Base-by-base conservation (phyloP, 1,140 invertebrate genomes). In the Caenorhabditis latens region DNA sequence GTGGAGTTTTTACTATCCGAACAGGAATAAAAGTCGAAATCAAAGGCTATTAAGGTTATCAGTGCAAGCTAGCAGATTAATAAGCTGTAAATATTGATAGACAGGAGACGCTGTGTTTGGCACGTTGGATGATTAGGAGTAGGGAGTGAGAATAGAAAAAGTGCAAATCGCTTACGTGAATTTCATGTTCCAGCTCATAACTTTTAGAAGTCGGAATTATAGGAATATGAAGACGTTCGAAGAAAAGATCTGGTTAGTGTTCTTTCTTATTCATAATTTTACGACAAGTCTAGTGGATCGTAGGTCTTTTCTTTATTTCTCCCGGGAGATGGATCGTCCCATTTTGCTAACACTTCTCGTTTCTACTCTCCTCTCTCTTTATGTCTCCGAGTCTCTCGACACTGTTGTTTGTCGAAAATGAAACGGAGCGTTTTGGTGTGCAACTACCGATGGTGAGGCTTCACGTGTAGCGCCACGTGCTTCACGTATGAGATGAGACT, bases 381-480 rank as follows among this genome's bases (percentile, higher is more conserved):
- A 5, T 32, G 48, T n/a, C 50, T 55, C 42, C 24, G 2, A 53
- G 50, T 24, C n/a, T 42, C 32, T 19, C 50, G 53, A 84, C 83
- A 50, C 46, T 79, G 71, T 79, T 79, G 46, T 79, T 79, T 79
- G 71, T 79, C 46, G 21, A 79, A 50, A 79, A 79, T 79, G 43
- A 71, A 16, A 65, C 61, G 32, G 21, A 43, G 65, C 40, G 43
- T 71, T 46, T 65, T 65, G 61, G 71, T 79, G 71, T 53, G n/a
- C 46, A 79, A 79, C 71, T 79, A 79, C 71, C 46, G 65, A 13
- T 40, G 65, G 43, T 4, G 42, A 24, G 61, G n/a, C 61, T 79
- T 79, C 71, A 79, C 71, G 71, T 79, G 71, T 79, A 50, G 19
- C 46, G 71, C 71, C 71, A 79, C 71, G 71, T 79, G 71, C 19